Percentiles rank a stretch among this genome's conserved stretches.
Conservation (phyloP, 2,888 invertebrate species). For the Junonia oenone region DNA sequence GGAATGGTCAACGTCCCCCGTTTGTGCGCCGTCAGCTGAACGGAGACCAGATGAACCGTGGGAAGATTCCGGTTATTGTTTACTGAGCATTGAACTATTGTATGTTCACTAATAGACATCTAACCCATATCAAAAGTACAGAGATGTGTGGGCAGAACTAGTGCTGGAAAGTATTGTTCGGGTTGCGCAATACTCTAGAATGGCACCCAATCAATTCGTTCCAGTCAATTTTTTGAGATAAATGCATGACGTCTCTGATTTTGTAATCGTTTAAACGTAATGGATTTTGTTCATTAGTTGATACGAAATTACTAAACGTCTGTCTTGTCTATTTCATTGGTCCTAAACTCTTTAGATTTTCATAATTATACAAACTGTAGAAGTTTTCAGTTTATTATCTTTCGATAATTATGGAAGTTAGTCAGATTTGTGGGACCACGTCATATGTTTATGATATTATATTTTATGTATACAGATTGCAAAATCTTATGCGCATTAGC, state of each 20-base stretch:
- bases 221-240: not conserved
- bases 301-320: no score
- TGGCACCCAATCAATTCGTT: not conserved
- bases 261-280: not conserved
- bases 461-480: constrained; percentile 13
- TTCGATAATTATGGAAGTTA: no score
- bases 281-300: not conserved
- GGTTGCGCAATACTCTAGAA: not conserved
- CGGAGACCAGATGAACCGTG: constrained; percentile 42
- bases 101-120: constrained; percentile 16
- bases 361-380: no score
- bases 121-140: constrained; percentile 15
- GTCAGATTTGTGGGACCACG: not conserved
- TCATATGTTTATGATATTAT: constrained; percentile 4
- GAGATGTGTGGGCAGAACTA: constrained; percentile 13
- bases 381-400: no score
- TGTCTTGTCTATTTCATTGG: no score
- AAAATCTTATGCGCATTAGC: constrained; percentile 18
- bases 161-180: constrained; percentile 1
- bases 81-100: constrained; percentile 31
- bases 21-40: constrained; percentile 37
- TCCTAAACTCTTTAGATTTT: no score
- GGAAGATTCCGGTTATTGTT: constrained; percentile 49
- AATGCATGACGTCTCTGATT: not conserved
- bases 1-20: no score